These are phyloP conservation scores for Meleagris gallopavo DNA, from an alignment of 2,113 vertebrate species.

Conservation along the genomic window DNA sequence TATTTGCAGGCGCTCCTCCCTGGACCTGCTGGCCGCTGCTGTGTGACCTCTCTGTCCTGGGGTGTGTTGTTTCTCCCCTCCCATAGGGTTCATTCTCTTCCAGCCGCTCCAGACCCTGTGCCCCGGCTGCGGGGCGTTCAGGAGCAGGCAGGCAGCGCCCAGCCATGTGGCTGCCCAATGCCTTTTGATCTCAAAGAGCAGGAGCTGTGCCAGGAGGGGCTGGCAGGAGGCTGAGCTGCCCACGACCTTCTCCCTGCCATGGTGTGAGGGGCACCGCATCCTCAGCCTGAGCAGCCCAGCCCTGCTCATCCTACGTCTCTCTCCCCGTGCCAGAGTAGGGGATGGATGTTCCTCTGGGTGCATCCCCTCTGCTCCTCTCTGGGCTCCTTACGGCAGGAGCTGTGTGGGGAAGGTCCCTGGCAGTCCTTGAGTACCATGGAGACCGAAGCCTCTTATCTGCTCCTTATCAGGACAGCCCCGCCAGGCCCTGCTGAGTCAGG, in stretches of 20 bases:
- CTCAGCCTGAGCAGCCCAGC: rapidly evolving
- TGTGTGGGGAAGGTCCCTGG: background rate
- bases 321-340: rapidly evolving
- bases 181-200: background rate
- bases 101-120: background rate
- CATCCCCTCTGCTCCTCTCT: background rate
- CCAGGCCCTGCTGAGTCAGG: slow-evolving; percentile 57
- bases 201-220: background rate
- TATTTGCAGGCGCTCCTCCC: background rate
- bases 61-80: background rate
- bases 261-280: background rate
- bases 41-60: background rate
- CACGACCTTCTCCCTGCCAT: background rate
- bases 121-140: background rate
- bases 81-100: background rate
- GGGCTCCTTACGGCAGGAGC: rapidly evolving
- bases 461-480: slow-evolving; percentile 45
- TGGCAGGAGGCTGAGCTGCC: background rate
- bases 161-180: background rate
- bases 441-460: background rate
- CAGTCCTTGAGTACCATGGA: slow-evolving; percentile 28
- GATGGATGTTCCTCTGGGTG: rapidly evolving
- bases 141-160: background rate
- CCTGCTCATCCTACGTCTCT: background rate
- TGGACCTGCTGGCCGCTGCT: background rate